A percentile compares a stretch with the other conserved stretches of the same genome.
Evolutionary conservation across 2,797 vertebrate genomes (phyloP).

Genomic region (Microchirus variegatus): DNA sequence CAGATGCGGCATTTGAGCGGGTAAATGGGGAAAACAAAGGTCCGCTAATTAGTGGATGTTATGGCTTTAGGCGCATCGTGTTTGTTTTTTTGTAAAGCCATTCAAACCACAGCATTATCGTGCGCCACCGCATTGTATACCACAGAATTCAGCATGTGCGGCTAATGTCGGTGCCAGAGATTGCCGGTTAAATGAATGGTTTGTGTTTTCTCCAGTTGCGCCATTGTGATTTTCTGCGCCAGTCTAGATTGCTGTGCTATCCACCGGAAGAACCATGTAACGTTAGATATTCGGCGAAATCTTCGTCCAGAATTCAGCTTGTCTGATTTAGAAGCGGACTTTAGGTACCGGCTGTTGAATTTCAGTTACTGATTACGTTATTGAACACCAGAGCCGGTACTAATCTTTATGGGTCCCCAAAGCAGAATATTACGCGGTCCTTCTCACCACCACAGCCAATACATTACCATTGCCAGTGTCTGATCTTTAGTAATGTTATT

Average conservation of each 20-base stretch:
- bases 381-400: too few relatives aligned
- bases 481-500: too few relatives aligned
- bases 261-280: not conserved
- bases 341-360: too few relatives aligned
- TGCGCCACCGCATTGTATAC: fast-evolving
- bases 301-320: too few relatives aligned
- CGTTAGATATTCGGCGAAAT: not conserved
- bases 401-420: too few relatives aligned
- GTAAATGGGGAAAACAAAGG: slow-evolving; percentile 77
- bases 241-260: slow-evolving; percentile 65
- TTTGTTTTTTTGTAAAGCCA: not conserved
- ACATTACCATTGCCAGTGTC: too few relatives aligned
- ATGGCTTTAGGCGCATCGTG: slow-evolving; percentile 17
- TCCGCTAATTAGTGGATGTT: slow-evolving; percentile 65
- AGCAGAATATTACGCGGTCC: too few relatives aligned
- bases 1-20: slow-evolving; percentile 74
- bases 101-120: fast-evolving
- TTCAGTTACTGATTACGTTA: too few relatives aligned
- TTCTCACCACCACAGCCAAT: too few relatives aligned
- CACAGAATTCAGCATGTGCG: fast-evolving
- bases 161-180: not conserved
- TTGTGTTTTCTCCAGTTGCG: slow-evolving; percentile 62
- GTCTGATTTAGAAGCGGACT: not conserved
- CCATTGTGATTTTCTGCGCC: slow-evolving; percentile 77
- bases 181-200: slow-evolving; percentile 40